These are phyloP conservation scores for Buphagus erythrorhynchus DNA, from an alignment of 2,797 vertebrate genomes.

Conservation along the genomic window DNA sequence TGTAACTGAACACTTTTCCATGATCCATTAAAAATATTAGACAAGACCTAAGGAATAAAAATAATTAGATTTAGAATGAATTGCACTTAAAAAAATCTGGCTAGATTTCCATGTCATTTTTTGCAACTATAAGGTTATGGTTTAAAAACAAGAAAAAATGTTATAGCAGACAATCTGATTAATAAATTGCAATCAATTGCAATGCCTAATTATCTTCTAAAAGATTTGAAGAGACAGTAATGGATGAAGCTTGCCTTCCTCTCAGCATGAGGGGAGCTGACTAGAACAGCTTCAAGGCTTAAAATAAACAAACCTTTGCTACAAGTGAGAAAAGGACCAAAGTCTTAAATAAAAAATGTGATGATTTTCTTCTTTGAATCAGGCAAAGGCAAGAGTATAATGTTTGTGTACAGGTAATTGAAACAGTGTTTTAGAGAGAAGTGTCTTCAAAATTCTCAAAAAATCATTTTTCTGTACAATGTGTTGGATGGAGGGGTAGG, in stretches of 20 bases:
- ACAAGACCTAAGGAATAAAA: neutral
- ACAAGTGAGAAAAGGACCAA: neutral
- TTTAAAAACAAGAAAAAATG: neutral
- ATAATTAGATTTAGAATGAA: neutral
- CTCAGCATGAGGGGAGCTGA: slow-evolving; percentile 39
- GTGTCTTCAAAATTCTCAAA: neutral
- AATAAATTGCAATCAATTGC: slow-evolving; percentile 80
- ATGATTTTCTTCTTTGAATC: neutral
- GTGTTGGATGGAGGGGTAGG: accelerated
- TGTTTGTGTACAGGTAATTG: neutral
- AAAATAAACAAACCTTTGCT: slow-evolving; percentile 15
- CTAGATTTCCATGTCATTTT: neutral
- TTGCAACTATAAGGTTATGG: neutral
- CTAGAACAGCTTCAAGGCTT: slow-evolving; percentile 19
- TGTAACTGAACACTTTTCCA: neutral
- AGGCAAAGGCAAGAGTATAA: neutral
- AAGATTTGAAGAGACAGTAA: slow-evolving; percentile 57
- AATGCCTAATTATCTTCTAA: slow-evolving; percentile 71
- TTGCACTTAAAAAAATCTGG: neutral
- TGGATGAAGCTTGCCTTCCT: slow-evolving; percentile 59
- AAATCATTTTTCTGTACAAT: neutral
- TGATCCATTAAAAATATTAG: neutral
- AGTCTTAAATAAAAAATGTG: neutral
- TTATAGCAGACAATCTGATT: slow-evolving; percentile 65
- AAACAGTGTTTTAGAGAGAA: neutral